Evolutionary conservation across 2,113 vertebrate species (phyloP).

Genomic region (Stegastes partitus): DNA sequence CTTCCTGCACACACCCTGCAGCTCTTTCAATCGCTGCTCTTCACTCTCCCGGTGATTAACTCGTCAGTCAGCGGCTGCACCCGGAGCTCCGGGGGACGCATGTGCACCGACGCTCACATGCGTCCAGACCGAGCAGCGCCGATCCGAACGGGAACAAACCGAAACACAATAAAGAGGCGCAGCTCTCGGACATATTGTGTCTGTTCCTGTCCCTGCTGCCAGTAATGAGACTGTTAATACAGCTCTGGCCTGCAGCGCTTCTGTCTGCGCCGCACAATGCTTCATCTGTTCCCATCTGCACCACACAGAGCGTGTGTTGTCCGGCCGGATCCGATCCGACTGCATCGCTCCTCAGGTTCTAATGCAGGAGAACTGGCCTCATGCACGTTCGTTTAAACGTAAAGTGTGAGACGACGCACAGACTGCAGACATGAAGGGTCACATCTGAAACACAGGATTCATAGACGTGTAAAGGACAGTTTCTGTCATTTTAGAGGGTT

Average conservation of each 20-base stretch:
- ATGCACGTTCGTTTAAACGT: not conserved
- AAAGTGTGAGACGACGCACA: not conserved
- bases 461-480: no score
- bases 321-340: not conserved
- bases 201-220: slow-evolving; percentile 14
- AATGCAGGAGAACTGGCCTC: slow-evolving; percentile 15
- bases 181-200: not conserved
- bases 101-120: not conserved
- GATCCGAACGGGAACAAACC: not conserved
- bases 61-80: not conserved
- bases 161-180: not conserved
- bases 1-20: not conserved
- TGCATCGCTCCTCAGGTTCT: not conserved
- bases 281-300: slow-evolving; percentile 26
- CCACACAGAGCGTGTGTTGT: slow-evolving; percentile 3
- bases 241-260: slow-evolving; percentile 24
- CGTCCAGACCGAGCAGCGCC: no score
- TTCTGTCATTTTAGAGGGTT: no score
- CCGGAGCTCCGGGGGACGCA: not conserved
- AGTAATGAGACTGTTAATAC: slow-evolving; percentile 46
- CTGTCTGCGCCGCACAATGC: slow-evolving; percentile 12
- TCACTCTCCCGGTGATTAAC: slow-evolving; percentile 22
- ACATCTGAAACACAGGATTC: no score
- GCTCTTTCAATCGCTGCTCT: slow-evolving; percentile 23
- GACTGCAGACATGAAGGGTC: no score